Conservation (phyloP, 1,140 invertebrate genomes). For the Meloidogyne exigua region DNA sequence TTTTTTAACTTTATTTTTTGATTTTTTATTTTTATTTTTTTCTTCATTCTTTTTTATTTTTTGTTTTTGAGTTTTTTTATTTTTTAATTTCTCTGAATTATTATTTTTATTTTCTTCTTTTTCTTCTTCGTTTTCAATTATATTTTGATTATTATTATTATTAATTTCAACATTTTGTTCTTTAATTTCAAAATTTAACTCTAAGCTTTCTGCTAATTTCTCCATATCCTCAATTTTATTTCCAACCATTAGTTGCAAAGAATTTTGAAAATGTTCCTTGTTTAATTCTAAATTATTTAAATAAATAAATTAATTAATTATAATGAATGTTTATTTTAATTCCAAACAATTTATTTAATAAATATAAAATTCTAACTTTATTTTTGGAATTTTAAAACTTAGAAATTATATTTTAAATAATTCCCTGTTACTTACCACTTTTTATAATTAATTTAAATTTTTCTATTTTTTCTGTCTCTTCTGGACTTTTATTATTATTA, state of each 20-base stretch:
- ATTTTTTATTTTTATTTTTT: slow-evolving; percentile 3
- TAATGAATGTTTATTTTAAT: background rate
- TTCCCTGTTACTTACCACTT: background rate
- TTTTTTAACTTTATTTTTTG: background rate
- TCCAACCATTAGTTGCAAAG: background rate
- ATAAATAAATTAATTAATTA: no score
- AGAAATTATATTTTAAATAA: no score
- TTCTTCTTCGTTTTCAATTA: background rate
- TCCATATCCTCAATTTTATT: background rate
- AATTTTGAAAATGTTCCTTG: background rate
- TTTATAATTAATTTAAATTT: background rate
- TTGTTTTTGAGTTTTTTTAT: background rate
- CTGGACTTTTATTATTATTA: background rate
- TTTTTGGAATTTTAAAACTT: no score
- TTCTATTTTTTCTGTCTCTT: background rate
- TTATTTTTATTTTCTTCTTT: background rate
- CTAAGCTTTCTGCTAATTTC: background rate
- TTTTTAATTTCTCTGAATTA: background rate
- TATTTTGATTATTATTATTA: background rate
- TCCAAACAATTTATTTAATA: no score
- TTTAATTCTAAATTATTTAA: background rate
- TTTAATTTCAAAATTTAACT: background rate
- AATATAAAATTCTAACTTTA: no score
- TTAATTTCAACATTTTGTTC: background rate
- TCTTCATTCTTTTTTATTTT: background rate